Evolutionary conservation across 2,888 invertebrate genomes (phyloP).

Genomic region (Chironomus riparius): DNA sequence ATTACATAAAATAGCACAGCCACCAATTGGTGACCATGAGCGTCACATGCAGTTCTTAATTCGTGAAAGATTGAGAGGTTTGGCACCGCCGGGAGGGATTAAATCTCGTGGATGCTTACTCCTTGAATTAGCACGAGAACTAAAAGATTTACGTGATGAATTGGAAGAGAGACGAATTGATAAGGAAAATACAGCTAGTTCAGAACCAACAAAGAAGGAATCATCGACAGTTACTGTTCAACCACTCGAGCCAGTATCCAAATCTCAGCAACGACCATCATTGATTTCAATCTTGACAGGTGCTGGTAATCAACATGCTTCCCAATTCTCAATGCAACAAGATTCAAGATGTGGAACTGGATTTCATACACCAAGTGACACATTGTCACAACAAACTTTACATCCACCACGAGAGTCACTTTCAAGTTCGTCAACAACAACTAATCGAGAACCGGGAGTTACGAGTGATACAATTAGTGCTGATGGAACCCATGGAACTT

Average conservation of each 20-base stretch:
- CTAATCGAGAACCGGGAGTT: slow-evolving; percentile 38
- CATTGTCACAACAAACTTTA: slow-evolving; percentile 42
- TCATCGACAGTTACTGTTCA: slow-evolving; percentile 40
- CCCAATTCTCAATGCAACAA: slow-evolving; percentile 38
- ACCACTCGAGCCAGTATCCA: slow-evolving; percentile 44
- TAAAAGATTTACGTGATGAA: slow-evolving; percentile 78
- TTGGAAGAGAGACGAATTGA: slow-evolving; percentile 54
- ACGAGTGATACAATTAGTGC: slow-evolving; percentile 41
- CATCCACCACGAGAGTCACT: slow-evolving; percentile 48
- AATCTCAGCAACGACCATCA: slow-evolving; percentile 54
- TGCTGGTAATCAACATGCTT: slow-evolving; percentile 39
- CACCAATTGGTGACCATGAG: slow-evolving; percentile 76
- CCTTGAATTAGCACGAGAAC: slow-evolving; percentile 75
- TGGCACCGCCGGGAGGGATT: slow-evolving; percentile 58
- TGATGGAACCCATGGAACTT: slow-evolving; percentile 30
- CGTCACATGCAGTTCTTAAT: slow-evolving; percentile 78
- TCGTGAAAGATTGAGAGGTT: slow-evolving; percentile 71
- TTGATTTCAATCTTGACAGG: slow-evolving; percentile 60
- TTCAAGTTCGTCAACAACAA: slow-evolving; percentile 54
- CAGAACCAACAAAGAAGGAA: slow-evolving; percentile 40
- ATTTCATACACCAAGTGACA: slow-evolving; percentile 42
- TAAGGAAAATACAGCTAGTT: slow-evolving; percentile 4
- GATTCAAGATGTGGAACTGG: slow-evolving; percentile 42
- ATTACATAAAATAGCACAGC: slow-evolving; percentile 75
- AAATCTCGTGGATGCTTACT: slow-evolving; percentile 78